These are phyloP conservation scores for Dendrophyllia cribrosa DNA, from an alignment of 64 coral and sea anemone species.

Conservation along the genomic window DNA sequence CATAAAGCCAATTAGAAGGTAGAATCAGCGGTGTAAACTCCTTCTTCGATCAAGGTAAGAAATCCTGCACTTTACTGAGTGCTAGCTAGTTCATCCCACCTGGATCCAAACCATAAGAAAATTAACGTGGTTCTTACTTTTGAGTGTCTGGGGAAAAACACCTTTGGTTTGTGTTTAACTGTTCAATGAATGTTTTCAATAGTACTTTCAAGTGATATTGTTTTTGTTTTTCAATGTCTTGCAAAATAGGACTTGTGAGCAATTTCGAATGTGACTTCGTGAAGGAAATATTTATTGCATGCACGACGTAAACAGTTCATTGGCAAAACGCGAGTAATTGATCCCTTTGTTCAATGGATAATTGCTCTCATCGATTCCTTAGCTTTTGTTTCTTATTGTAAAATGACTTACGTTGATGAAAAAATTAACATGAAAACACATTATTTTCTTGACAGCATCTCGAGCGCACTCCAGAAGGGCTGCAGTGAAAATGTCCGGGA, in stretches of 20 bases:
- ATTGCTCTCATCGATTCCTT: neutral
- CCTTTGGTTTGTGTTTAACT: no score
- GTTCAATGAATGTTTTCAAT: neutral
- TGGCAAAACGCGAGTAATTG: conserved; percentile 8
- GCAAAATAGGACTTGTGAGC: neutral
- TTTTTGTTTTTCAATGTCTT: neutral
- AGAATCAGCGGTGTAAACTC: neutral
- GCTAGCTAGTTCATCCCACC: no score
- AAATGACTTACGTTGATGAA: conserved; percentile 17
- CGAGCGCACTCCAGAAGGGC: neutral
- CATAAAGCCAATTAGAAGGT: neutral
- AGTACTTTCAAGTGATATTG: neutral
- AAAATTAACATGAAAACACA: conserved; percentile 17
- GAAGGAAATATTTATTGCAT: neutral
- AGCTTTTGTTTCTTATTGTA: neutral
- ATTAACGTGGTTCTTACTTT: no score
- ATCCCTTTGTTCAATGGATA: conserved; percentile 20
- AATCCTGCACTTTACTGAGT: no score
- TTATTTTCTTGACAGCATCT: conserved; percentile 6
- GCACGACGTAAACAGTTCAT: conserved; percentile 2
- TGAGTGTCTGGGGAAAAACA: no score
- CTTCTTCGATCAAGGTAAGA: conserved; percentile 12
- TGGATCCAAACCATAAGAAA: neutral
- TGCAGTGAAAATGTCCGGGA: neutral
- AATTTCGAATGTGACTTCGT: neutral